Percentiles rank a stretch among this genome's conserved stretches.
Evolutionary conservation across 2,797 vertebrate species (phyloP).

Genomic region (Helarctos malayanus): DNA sequence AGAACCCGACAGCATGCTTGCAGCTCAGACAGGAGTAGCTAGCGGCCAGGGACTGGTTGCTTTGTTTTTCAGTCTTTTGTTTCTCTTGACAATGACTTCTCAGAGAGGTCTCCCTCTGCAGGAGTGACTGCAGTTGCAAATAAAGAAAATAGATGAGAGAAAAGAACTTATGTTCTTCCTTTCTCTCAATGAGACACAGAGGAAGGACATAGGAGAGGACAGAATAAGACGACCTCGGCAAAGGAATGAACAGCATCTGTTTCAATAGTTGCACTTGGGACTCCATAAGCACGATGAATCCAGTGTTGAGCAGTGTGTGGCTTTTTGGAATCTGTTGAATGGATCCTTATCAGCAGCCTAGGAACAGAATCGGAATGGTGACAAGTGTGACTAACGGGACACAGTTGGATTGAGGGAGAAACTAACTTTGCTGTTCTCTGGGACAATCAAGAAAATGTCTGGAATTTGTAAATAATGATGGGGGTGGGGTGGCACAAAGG

Average conservation of each 20-base stretch:
- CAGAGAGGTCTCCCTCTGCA: neutral
- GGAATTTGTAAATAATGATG: constrained; percentile 31
- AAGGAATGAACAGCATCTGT: neutral
- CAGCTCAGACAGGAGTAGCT: neutral
- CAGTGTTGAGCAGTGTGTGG: neutral
- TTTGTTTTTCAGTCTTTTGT: neutral
- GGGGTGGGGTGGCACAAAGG: neutral
- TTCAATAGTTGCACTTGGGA: neutral
- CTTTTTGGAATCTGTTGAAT: constrained; percentile 15
- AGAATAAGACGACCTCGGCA: neutral
- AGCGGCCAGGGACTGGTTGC: neutral
- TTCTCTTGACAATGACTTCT: neutral
- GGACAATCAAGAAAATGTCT: constrained; percentile 47
- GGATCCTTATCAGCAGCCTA: neutral
- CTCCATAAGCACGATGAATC: constrained; percentile 28
- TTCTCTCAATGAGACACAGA: constrained; percentile 1
- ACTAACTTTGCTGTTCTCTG: neutral
- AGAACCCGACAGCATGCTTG: neutral
- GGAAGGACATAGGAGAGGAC: neutral
- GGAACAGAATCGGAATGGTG: neutral
- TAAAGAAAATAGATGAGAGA: neutral
- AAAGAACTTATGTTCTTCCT: constrained; percentile 34
- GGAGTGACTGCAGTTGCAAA: neutral
- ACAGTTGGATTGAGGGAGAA: constrained; percentile 23
- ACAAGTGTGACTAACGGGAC: neutral